Evolutionary conservation across 2,888 invertebrate species (phyloP), one percentile per base, ranked within the genome.

Genomic region (Galeopsomyia nigrocyanea): DNA sequence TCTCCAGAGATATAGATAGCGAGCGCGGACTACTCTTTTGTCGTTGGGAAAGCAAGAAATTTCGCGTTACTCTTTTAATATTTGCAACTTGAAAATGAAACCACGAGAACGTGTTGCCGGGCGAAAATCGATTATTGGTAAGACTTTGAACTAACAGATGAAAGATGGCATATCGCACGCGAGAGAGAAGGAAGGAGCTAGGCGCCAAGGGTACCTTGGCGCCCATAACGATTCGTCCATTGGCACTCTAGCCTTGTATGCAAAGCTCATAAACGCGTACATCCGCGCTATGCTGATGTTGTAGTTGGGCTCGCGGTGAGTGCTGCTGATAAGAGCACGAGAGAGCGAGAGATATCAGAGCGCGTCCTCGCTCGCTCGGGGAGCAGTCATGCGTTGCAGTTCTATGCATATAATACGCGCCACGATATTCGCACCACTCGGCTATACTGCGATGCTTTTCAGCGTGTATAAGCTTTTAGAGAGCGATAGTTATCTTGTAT

Each of bases 51-150:
- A 26, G 26, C 26, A 26, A 5, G 3, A 2, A 26, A 5, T 5
- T 2, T 26, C 26, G 26, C 26, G 3, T 26, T 26, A 3, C 26
- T 5, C 26, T 26, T 26, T 5, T 5, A 5, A 26, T 5, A 2
- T 26, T 26, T 26, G 3, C 26, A 26, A 26, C 26, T 26, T 26
- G 26, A 26, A 26, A 26, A 26, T 3, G 3, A 26, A 26, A 26
- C 3, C 26, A 26, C 26, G 26, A 26, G 26, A 3, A 26, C 26
- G 26, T 26, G 26, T 26, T 26, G 53, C n/a, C 10, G 66, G 66
- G 39, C 17, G 71, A 53, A 53, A 72, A 67, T 72, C 67, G 62
- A 67, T 72, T 71, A 65, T 65, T 17, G 58, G 50, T 7, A 3
- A 39, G 10, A 10, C 39, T 39, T 31, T 10, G 39, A 26, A 5